Evolutionary conservation across 2,888 invertebrate genomes (phyloP), one percentile per base, ranked within the genome.

Genomic region (Hofmannophila pseudospretella): DNA sequence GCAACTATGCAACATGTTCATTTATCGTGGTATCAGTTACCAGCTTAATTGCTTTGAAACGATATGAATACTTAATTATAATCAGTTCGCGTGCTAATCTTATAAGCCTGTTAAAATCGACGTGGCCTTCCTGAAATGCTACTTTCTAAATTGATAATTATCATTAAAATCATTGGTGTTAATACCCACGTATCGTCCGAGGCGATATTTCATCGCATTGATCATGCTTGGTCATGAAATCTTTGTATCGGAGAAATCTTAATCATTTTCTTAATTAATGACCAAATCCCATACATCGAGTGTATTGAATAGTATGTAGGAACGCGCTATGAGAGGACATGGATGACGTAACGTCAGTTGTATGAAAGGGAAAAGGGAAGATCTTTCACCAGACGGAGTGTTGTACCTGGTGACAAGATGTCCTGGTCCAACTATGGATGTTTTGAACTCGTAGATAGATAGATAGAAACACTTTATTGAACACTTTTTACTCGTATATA

Each of bases 11-110:
- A 53, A 45, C 37, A 33, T 45, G 46, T 41, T 41, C 36, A 32
- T 40, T 44, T 36, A 42, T 44, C 38, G 44, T 41, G 39, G 62
- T 58, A 49, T 64, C 48, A 60, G 53, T 67, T 70, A 62, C 49
- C 50, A 55, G 45, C 44, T 36, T 27, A 47, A 40, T 36, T 19
- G 23, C 39, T 41, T 36, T 19, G 20, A 35, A 39, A 27, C 32
- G 32, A 34, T 32, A 34, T n/a, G n/a, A n/a, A n/a, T 41, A 40
- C 47, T 40, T 44, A 60, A 48, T 45, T 41, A 41, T n/a, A 50
- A 57, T 61, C 37, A 41, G 16, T 32, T 60, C 41, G 74, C 72
- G 69, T 75, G 73, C 55, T 48, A 52, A 52, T 59, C 54, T 62
- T 53, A 4, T n/a, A 57, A 20, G 43, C 23, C 51, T 28, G 22